These are phyloP conservation scores for Vannuccia rotundouncinata DNA, from an alignment of 2,888 invertebrate species.

Conservation along the genomic window DNA sequence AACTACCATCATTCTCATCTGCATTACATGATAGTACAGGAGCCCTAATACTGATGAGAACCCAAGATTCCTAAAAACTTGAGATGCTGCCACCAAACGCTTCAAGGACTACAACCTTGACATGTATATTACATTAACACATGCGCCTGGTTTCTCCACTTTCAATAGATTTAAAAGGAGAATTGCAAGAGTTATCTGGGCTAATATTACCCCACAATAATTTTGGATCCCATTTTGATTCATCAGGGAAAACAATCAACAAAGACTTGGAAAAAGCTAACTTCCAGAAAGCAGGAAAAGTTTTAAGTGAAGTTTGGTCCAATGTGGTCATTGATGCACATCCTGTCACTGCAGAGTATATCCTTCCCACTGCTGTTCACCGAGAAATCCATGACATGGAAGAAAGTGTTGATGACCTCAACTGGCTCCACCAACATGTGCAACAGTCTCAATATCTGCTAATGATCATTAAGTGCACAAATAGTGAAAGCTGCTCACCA, in stretches of 20 bases:
- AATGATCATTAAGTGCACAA: neutral
- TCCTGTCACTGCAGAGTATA: constrained; percentile 38
- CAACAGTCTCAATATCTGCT: neutral
- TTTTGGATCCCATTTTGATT: constrained; percentile 43
- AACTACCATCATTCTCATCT: constrained; percentile 43
- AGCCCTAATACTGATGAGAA: constrained; percentile 45
- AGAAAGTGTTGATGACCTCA: too few species aligned
- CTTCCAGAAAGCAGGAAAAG: constrained; percentile 48
- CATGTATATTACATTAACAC: constrained; percentile 60
- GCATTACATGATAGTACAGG: constrained; percentile 32
- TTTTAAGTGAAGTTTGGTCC: constrained; percentile 49
- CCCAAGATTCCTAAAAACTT: constrained; percentile 42
- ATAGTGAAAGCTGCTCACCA: constrained; percentile 4
- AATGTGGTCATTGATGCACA: constrained; percentile 45
- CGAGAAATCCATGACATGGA: constrained; percentile 25
- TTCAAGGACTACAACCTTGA: constrained; percentile 43
- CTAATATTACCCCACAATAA: constrained; percentile 40
- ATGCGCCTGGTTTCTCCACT: constrained; percentile 51
- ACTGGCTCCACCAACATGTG: neutral
- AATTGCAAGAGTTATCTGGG: constrained; percentile 50
- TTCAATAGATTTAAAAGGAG: constrained; percentile 50
- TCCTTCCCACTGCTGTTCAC: constrained; percentile 13
- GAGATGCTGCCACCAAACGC: constrained; percentile 40
- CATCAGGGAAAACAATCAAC: constrained; percentile 46
- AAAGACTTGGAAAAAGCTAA: constrained; percentile 65